Evolutionary conservation across 2,113 vertebrate species (phyloP).

Genomic region (Cyphomyrus discorhynchus): DNA sequence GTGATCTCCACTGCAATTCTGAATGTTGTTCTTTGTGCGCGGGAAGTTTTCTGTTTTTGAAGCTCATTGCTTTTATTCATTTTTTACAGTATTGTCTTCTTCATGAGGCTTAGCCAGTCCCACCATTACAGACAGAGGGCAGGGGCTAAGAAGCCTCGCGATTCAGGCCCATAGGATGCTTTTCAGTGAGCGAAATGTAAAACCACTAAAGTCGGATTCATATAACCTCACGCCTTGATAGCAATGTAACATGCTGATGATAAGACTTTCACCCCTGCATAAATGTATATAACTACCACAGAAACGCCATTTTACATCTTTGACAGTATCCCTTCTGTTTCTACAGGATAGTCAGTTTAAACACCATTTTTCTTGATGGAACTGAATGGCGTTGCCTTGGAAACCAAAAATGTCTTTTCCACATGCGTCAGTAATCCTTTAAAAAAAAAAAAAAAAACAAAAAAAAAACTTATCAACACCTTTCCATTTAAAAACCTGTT

Average conservation of each 20-base stretch:
- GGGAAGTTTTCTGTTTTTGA: not conserved
- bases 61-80: not conserved
- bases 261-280: not conserved
- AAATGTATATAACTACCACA: not conserved
- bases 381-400: conserved; percentile 3
- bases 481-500: not conserved
- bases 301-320: not conserved
- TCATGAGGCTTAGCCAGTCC: not conserved
- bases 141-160: not conserved
- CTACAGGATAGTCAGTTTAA: not conserved
- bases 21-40: not conserved
- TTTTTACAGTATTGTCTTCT: not conserved
- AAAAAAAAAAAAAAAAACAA: too few species aligned
- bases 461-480: not conserved
- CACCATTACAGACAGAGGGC: not conserved
- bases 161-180: not conserved
- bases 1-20: not conserved
- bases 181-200: not conserved
- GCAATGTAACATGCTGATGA: not conserved
- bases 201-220: not conserved
- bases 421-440: not conserved
- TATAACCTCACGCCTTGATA: not conserved
- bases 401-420: conserved; percentile 6
- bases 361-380: not conserved
- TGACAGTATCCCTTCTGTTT: not conserved